Base-by-base conservation (phyloP, 53 echinoderm and acorn worm species). In the Paracentrotus lividus region DNA sequence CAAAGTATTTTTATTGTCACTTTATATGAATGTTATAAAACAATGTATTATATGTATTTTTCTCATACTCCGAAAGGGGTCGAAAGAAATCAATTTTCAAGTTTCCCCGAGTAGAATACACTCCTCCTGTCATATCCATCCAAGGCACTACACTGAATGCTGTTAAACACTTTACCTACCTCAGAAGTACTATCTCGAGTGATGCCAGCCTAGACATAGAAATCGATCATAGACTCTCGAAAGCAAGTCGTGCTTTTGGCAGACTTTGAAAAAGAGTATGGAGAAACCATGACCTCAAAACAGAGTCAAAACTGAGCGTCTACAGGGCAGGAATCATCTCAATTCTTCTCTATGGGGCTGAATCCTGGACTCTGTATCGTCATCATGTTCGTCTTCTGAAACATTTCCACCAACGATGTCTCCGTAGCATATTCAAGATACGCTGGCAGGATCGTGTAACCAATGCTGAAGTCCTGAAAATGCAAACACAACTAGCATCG, bases 161-260 rank as follows among this genome's bases (percentile, higher is more conserved):
- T 43, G 78, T 78, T 16, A 29, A 77, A 5, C 77, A 77, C 44
- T 77, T 40, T 13, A 78, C 42, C 14, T 78, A 78, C 18, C 44
- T 78, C 8, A 8, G 78, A 45, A 78, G 78, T n/a, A 45, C 23
- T 78, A 42, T 78, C 78, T 78, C 44, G 7, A 78, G 42, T 78
- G 78, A 78, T 40, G 78, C 43, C 31, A 43, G 42, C 6, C 65
- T 65, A 29, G 64, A 64, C 64, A 57, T 23, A 65, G 27, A 65
- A 42, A 45, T 78, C 9, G 44, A 78, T 20, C 4, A 42, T 31
- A 65, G 65, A 65, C 65, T 65, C 4, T 65, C 31, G 26, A 57
- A 65, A 65, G 65, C 31, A 65, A 65, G 31, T 31, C 5, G 27
- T 65, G 65, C 31, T 26, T 27, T 65, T 65, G 65, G 65, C 31